phyloP scores from a whole-genome alignment of 92 coral and sea anemone species.

The Epizoanthus illoricatus region DNA sequence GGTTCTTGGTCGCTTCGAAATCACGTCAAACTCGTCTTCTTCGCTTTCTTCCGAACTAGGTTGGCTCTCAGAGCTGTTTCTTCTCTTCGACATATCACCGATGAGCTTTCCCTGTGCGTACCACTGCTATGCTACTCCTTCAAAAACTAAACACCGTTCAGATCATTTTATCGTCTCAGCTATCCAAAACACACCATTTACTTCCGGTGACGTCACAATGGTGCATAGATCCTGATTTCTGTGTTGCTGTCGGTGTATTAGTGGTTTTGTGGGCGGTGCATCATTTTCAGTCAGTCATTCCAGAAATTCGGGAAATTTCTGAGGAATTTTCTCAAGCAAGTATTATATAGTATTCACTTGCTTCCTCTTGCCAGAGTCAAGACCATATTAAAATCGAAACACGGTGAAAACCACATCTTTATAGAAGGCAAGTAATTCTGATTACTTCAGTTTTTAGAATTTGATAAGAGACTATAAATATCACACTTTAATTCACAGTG shows the following conservation, averaged over 20 bases:
- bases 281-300: slow-evolving; percentile 6
- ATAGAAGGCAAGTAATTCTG: no score
- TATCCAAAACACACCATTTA: slow-evolving; percentile 45
- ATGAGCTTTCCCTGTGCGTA: neutral
- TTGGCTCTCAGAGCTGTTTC: slow-evolving; percentile 53
- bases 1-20: slow-evolving; percentile 42
- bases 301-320: neutral
- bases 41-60: slow-evolving; percentile 45
- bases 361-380: no score
- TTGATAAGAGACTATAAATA: no score
- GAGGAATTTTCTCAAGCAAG: neutral
- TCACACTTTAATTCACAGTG: no score
- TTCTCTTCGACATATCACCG: slow-evolving; percentile 67
- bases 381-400: no score
- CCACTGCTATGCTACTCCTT: slow-evolving; percentile 9
- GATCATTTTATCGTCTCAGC: slow-evolving; percentile 14
- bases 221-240: slow-evolving; percentile 21
- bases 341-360: no score
- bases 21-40: slow-evolving; percentile 46
- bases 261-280: slow-evolving; percentile 13
- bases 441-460: no score
- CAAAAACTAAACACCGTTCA: slow-evolving; percentile 10
- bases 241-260: neutral
- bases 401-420: no score
- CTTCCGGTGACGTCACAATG: slow-evolving; percentile 59